Evolutionary conservation across 2,113 vertebrate genomes (phyloP).

Genomic region (Sterrhoptilus dennistouni): DNA sequence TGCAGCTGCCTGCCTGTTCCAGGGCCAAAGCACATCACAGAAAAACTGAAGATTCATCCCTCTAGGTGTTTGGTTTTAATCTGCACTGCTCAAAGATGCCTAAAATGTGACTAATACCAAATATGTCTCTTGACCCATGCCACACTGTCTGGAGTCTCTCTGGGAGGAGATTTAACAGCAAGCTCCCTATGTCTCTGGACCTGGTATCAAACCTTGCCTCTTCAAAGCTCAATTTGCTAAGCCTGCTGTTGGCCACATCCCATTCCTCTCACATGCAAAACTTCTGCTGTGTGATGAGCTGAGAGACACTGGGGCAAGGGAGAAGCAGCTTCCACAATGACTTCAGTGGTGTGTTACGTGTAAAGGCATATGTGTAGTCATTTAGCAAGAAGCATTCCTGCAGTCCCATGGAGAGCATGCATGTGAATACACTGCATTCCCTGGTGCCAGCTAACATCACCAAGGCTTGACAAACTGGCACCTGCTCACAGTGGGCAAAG

Average conservation of each 20-base stretch:
- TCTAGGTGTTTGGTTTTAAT: background rate
- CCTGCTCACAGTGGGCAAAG: fast-evolving
- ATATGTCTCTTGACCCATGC: background rate
- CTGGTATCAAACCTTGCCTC: background rate
- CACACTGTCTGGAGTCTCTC: background rate
- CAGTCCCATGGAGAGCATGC: background rate
- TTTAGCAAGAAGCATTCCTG: background rate
- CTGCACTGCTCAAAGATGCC: background rate
- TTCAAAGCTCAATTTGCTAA: background rate
- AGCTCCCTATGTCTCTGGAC: background rate
- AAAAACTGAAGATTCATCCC: background rate
- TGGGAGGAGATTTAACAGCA: background rate
- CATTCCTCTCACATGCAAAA: background rate
- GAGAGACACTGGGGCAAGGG: background rate
- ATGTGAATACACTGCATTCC: background rate
- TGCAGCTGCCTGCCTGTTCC: background rate
- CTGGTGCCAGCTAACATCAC: background rate
- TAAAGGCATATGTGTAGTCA: background rate
- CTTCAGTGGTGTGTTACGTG: background rate
- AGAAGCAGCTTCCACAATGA: background rate
- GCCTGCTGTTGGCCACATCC: background rate
- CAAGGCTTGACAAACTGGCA: background rate
- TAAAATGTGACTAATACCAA: background rate
- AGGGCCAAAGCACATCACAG: background rate
- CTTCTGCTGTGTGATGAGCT: background rate